Conservation (phyloP, 1,140 invertebrate species). For the Aphelenchoides besseyi region DNA sequence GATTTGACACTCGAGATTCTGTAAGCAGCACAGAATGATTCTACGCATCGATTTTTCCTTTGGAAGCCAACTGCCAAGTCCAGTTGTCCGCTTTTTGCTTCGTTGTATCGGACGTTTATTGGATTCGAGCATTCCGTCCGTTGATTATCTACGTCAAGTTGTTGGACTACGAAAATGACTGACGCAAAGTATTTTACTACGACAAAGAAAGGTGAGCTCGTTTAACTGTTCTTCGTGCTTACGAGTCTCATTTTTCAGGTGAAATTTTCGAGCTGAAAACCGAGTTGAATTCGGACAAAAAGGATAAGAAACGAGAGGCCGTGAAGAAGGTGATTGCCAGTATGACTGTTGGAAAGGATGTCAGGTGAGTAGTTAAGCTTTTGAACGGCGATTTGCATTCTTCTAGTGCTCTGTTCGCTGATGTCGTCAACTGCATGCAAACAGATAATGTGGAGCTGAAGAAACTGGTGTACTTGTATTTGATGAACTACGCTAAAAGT, state of each 20-base stretch:
- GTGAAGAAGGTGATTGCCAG: slow-evolving; percentile 99
- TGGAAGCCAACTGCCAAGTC: not conserved
- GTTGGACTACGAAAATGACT: slow-evolving; percentile 72
- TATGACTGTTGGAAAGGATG: slow-evolving; percentile 92
- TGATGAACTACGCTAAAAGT: slow-evolving; percentile 99
- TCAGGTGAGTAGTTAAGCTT: slow-evolving; percentile 64
- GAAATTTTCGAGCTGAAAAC: slow-evolving; percentile 98
- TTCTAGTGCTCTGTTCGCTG: slow-evolving; percentile 83
- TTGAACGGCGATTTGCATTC: not conserved
- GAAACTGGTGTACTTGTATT: slow-evolving; percentile 95
- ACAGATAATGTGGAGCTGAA: slow-evolving; percentile 99
- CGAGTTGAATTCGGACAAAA: slow-evolving; percentile 98
- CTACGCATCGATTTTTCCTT: not conserved
- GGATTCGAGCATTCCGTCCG: not conserved
- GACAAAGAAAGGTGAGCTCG: slow-evolving; percentile 81
- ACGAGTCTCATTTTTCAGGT: slow-evolving; percentile 64
- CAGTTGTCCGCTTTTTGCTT: not conserved
- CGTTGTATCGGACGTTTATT: not conserved
- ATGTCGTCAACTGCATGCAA: slow-evolving; percentile 99
- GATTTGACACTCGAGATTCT: no score
- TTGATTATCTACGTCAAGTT: not conserved
- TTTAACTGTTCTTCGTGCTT: not conserved
- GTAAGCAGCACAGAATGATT: not conserved
- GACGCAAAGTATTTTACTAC: slow-evolving; percentile 99
- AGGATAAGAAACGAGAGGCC: slow-evolving; percentile 98